phyloP scores from a whole-genome alignment of 1,140 invertebrate genomes.

The Centruroides vittatus region DNA sequence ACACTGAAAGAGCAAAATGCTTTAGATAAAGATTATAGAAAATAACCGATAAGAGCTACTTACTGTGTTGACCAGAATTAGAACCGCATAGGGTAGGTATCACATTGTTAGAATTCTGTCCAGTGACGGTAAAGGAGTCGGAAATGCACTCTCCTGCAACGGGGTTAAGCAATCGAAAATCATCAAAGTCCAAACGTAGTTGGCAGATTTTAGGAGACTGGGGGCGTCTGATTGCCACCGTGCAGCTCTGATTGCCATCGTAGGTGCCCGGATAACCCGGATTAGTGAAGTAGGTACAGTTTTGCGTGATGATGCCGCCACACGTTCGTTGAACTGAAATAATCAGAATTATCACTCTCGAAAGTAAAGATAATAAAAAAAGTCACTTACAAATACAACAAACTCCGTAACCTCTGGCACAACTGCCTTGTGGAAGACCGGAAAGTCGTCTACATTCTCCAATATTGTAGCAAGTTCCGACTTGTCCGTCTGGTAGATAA shows the following conservation, averaged over 20 bases:
- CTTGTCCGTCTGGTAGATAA: slow-evolving; percentile 12
- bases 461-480: slow-evolving; percentile 33
- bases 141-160: slow-evolving; percentile 50
- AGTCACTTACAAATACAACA: slow-evolving; percentile 40
- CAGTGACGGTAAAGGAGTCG: slow-evolving; percentile 51
- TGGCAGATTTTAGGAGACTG: slow-evolving; percentile 46
- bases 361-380: background rate
- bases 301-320: slow-evolving; percentile 54
- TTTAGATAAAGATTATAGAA: too few relatives aligned
- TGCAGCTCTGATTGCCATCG: slow-evolving; percentile 47
- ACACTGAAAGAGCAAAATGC: slow-evolving; percentile 40
- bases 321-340: slow-evolving; percentile 37
- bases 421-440: slow-evolving; percentile 45
- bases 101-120: slow-evolving; percentile 45
- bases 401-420: slow-evolving; percentile 61
- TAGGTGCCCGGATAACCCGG: slow-evolving; percentile 54
- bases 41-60: slow-evolving; percentile 25
- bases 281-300: slow-evolving; percentile 71
- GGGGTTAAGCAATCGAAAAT: slow-evolving; percentile 53
- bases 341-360: background rate
- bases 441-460: slow-evolving; percentile 44
- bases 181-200: slow-evolving; percentile 59
- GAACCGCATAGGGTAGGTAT: slow-evolving; percentile 60
- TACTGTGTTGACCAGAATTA: slow-evolving; percentile 68
- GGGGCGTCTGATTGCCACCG: slow-evolving; percentile 47